Percentiles rank a stretch among this genome's conserved stretches.
Evolutionary conservation across 2,797 vertebrate genomes (phyloP).

Genomic region (Bradypodion ventrale): DNA sequence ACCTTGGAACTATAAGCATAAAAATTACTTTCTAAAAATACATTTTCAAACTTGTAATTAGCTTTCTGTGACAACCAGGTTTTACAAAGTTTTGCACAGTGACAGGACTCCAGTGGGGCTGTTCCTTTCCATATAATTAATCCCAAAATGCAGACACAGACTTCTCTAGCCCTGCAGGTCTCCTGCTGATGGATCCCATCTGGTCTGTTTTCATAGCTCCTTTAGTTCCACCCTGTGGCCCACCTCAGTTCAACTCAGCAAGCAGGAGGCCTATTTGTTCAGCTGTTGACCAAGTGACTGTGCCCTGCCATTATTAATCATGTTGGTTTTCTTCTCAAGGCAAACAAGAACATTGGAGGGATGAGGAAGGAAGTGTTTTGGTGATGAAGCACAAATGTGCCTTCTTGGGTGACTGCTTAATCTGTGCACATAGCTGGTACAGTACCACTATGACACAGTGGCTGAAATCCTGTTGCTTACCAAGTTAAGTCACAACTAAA

Average conservation of each 20-base stretch:
- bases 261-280: slow-evolving; percentile 8
- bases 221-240: neutral
- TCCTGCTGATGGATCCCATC: neutral
- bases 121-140: neutral
- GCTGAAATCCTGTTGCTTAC: too few relatives aligned
- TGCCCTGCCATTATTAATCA: slow-evolving; percentile 1
- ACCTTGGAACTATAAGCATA: too few relatives aligned
- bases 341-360: neutral
- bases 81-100: neutral
- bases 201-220: slow-evolving; percentile 13
- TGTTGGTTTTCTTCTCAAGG: neutral
- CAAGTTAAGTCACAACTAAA: too few relatives aligned
- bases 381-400: too few relatives aligned
- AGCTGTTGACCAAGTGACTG: neutral
- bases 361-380: too few relatives aligned
- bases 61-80: neutral
- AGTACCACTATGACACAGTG: too few relatives aligned
- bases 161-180: neutral
- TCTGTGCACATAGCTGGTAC: too few relatives aligned
- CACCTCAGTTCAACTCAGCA: neutral
- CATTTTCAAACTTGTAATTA: neutral
- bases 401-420: neutral
- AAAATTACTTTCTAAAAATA: neutral
- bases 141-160: neutral
- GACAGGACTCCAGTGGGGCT: neutral